Percentiles rank a stretch among this genome's conserved stretches.
phyloP scores from a whole-genome alignment of 1,140 invertebrate species.

The Micrasema longulum region DNA sequence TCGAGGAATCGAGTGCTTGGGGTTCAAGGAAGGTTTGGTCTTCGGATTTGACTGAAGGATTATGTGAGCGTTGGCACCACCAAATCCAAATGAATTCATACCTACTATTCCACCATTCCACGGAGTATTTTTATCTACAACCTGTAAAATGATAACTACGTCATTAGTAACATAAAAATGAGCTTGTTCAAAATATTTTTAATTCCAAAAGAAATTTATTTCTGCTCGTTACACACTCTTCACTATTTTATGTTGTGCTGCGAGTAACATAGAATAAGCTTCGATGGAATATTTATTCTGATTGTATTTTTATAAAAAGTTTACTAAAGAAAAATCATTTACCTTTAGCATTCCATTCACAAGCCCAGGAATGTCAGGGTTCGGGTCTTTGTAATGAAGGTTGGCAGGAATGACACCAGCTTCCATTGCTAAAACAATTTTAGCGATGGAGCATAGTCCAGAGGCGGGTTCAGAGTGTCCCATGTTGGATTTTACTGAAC shows the following conservation, averaged over 20 bases:
- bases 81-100: constrained; percentile 97
- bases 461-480: constrained; percentile 96
- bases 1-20: constrained; percentile 72
- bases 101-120: constrained; percentile 90
- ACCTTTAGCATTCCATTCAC: constrained; percentile 86
- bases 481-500: constrained; percentile 98
- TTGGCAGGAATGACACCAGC: constrained; percentile 87
- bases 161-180: no score
- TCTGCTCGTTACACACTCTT: no score
- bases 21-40: constrained; percentile 71
- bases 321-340: no score
- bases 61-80: constrained; percentile 95
- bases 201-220: no score
- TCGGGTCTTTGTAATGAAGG: constrained; percentile 89
- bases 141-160: constrained; percentile 67
- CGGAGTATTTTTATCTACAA: constrained; percentile 81
- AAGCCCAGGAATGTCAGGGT: constrained; percentile 89
- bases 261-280: no score
- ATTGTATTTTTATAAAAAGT: no score
- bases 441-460: constrained; percentile 89
- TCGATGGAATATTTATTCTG: no score
- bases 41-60: constrained; percentile 85
- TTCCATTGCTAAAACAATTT: constrained; percentile 94
- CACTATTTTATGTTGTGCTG: no score
- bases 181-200: no score